phyloP scores from a whole-genome alignment of 2,797 vertebrate species.

The Notoglanidium macrostoma region DNA sequence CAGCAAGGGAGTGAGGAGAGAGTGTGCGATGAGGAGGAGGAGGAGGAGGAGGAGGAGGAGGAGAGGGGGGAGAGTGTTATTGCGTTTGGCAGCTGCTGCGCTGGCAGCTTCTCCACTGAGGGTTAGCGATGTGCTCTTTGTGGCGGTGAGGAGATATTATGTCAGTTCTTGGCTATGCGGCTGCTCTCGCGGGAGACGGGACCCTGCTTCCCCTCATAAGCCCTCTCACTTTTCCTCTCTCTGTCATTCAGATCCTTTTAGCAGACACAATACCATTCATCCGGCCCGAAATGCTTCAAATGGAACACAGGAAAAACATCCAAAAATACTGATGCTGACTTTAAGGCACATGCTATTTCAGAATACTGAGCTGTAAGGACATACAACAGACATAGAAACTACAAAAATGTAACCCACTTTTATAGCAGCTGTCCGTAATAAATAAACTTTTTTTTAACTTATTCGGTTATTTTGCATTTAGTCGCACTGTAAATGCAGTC shows the following conservation, averaged over 20 bases:
- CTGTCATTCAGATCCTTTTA: constrained; percentile 51
- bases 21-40: constrained; percentile 53
- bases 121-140: constrained; percentile 77
- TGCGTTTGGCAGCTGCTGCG: constrained; percentile 78
- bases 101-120: constrained; percentile 70
- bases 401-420: constrained; percentile 20
- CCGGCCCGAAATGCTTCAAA: constrained; percentile 37
- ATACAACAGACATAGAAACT: constrained; percentile 16
- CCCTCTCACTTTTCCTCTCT: constrained; percentile 49
- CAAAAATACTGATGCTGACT: constrained; percentile 37
- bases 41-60: constrained; percentile 35
- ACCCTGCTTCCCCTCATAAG: constrained; percentile 57
- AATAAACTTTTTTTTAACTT: neutral
- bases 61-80: constrained; percentile 78
- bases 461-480: neutral
- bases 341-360: constrained; percentile 22
- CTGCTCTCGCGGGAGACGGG: constrained; percentile 68
- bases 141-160: constrained; percentile 83
- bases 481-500: neutral
- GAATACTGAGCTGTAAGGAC: constrained; percentile 28
- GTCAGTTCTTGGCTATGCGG: constrained; percentile 83
- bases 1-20: constrained; percentile 68
- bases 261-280: constrained; percentile 47
- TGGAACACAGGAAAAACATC: constrained; percentile 35
- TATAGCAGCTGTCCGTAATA: constrained; percentile 10